Evolutionary conservation across 2,797 vertebrate genomes (phyloP).

Genomic region (Rhincodon typus): DNA sequence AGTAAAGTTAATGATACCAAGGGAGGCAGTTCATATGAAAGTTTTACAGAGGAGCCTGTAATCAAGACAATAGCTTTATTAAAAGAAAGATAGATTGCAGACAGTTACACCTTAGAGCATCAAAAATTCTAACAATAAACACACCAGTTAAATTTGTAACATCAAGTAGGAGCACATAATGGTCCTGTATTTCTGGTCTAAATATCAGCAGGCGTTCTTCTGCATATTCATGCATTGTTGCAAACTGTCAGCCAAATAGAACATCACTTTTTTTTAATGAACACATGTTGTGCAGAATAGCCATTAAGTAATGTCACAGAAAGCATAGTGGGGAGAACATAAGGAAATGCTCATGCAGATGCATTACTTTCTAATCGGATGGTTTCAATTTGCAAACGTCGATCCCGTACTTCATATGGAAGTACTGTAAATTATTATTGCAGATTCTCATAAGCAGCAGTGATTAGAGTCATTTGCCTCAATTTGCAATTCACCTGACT

Average conservation of each 20-base stretch:
- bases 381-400: conserved; percentile 14
- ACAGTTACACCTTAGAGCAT: not conserved
- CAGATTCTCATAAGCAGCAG: not conserved
- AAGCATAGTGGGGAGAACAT: not conserved
- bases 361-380: not conserved
- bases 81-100: not conserved
- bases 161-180: conserved; percentile 2
- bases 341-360: not conserved
- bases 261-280: not conserved
- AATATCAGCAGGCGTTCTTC: not conserved
- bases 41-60: not conserved
- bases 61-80: conserved; percentile 13
- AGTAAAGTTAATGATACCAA: not conserved
- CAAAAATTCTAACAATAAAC: not conserved
- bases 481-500: not conserved
- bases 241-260: not conserved
- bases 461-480: not conserved
- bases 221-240: not conserved
- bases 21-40: not conserved
- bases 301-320: not conserved
- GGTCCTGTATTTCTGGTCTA: not conserved
- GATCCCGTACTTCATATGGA: too few species aligned
- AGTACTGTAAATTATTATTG: not conserved
- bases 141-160: not conserved
- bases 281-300: not conserved